These are phyloP conservation scores for Drosophila obscura DNA, from an alignment of 1,140 invertebrate species.

Conservation along the genomic window DNA sequence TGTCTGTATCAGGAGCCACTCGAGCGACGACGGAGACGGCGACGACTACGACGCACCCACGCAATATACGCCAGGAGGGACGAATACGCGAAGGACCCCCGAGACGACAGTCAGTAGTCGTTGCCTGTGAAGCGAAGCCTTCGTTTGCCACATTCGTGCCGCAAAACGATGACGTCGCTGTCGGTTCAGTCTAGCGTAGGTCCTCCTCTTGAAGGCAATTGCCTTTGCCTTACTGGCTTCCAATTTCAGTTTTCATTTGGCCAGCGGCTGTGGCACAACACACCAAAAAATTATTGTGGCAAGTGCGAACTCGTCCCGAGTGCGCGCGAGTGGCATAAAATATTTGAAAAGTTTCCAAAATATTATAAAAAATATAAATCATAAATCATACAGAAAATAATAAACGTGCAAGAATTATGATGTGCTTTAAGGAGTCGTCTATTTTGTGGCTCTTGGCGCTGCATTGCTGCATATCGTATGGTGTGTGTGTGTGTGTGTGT, in stretches of 20 bases:
- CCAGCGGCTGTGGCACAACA: conserved; percentile 51
- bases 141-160: conserved; percentile 13
- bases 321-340: conserved; percentile 21
- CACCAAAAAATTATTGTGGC: background rate
- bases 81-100: conserved; percentile 16
- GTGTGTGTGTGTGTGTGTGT: conserved; percentile 55
- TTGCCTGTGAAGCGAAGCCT: conserved; percentile 4
- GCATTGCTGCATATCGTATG: conserved; percentile 50
- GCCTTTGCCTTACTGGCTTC: conserved; percentile 30
- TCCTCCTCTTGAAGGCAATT: conserved; percentile 52
- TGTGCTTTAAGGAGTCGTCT: conserved; percentile 8
- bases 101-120: conserved; percentile 5
- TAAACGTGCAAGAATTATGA: conserved; percentile 3
- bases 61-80: conserved; percentile 18
- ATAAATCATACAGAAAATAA: conserved; percentile 18
- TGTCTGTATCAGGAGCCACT: conserved; percentile 70
- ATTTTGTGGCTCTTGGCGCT: conserved; percentile 45
- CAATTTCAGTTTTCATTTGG: conserved; percentile 68
- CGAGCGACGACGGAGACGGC: conserved; percentile 49
- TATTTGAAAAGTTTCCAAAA: conserved; percentile 25
- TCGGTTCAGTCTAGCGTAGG: conserved; percentile 20
- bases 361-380: conserved; percentile 9
- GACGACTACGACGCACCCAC: conserved; percentile 66
- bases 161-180: conserved; percentile 47
- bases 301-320: conserved; percentile 6